Conservation (phyloP, 2,888 invertebrate genomes). For the Nemurella pictetii region DNA sequence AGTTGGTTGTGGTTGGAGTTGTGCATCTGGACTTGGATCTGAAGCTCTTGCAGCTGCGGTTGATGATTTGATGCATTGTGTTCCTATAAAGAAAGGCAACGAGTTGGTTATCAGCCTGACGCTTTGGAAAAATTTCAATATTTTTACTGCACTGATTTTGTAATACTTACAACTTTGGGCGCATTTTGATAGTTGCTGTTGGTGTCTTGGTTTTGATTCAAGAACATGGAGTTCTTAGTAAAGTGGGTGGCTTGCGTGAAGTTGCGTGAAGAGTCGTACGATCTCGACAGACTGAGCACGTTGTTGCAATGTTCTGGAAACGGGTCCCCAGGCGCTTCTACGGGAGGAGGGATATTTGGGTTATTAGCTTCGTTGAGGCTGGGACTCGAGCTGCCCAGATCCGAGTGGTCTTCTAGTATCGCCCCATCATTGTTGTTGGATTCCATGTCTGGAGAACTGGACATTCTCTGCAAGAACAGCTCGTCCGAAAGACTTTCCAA, state of each 20-base stretch:
- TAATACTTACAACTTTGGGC: conserved; percentile 32
- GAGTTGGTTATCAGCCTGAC: conserved; percentile 47
- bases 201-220: conserved; percentile 29
- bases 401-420: conserved; percentile 72
- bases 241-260: conserved; percentile 46
- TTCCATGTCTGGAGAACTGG: conserved; percentile 46
- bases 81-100: background rate
- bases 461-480: conserved; percentile 73
- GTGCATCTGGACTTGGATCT: conserved; percentile 58
- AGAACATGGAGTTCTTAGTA: conserved; percentile 37
- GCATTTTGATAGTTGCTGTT: conserved; percentile 36
- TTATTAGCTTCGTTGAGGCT: conserved; percentile 57
- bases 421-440: conserved; percentile 66
- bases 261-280: conserved; percentile 42
- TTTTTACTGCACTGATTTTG: too few relatives aligned
- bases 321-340: conserved; percentile 69
- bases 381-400: conserved; percentile 48
- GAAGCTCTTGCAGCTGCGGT: conserved; percentile 61
- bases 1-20: conserved; percentile 44
- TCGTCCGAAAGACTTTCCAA: conserved; percentile 80
- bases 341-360: conserved; percentile 57
- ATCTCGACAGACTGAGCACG: conserved; percentile 39
- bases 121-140: conserved; percentile 7
- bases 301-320: conserved; percentile 68
- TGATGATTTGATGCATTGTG: conserved; percentile 52